A percentile compares a stretch with the other conserved stretches of the same genome.
phyloP scores from a whole-genome alignment of 2,888 invertebrate genomes.

The Minunthozetes semirufus region DNA sequence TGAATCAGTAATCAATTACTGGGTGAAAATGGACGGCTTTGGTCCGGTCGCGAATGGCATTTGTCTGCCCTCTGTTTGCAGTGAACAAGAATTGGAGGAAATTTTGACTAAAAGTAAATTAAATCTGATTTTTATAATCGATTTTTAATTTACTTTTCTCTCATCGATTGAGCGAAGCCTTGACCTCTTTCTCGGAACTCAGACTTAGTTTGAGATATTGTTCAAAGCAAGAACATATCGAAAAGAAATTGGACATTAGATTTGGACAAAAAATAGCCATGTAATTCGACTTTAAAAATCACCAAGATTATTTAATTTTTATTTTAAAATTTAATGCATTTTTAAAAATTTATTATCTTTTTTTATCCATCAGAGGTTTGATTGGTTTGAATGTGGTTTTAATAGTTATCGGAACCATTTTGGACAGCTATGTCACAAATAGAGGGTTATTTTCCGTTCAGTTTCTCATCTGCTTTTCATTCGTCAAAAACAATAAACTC shows the following conservation, averaged over 20 bases:
- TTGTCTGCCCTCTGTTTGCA: slow-evolving; percentile 32
- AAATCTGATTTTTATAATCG: neutral
- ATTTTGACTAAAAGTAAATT: slow-evolving; percentile 16
- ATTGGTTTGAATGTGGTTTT: neutral
- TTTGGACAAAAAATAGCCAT: slow-evolving; percentile 28
- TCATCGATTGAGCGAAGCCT: neutral
- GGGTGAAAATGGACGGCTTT: slow-evolving; percentile 28
- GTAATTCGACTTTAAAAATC: neutral
- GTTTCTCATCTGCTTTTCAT: slow-evolving; percentile 19
- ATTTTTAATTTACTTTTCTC: neutral
- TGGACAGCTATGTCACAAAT: neutral
- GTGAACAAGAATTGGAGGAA: neutral
- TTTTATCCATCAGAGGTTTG: slow-evolving; percentile 7
- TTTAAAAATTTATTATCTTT: neutral
- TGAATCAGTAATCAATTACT: slow-evolving; percentile 24
- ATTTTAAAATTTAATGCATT: neutral
- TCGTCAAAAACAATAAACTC: slow-evolving; percentile 14
- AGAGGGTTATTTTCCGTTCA: neutral
- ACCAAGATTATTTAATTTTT: neutral
- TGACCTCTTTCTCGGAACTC: slow-evolving; percentile 15
- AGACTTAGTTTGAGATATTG: neutral
- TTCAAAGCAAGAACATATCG: neutral
- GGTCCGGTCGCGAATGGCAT: slow-evolving; percentile 30
- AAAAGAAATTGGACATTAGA: neutral
- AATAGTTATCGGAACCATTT: slow-evolving; percentile 28